These are phyloP conservation scores for Syncerus caffer DNA, from an alignment of 2,797 vertebrate genomes.

Conservation along the genomic window DNA sequence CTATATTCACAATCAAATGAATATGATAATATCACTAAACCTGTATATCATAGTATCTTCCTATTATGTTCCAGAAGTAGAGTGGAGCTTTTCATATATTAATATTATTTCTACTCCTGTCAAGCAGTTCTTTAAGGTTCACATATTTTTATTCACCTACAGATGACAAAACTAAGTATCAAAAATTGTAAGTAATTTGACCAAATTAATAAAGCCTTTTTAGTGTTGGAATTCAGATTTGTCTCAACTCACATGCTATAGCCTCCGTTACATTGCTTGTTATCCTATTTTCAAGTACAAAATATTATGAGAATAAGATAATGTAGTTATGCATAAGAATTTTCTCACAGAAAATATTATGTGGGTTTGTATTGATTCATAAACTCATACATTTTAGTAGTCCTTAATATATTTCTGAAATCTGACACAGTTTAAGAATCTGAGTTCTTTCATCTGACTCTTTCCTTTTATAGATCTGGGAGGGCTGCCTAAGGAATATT, in stretches of 20 bases:
- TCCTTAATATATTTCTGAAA: neutral
- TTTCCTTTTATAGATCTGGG: neutral
- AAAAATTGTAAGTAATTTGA: neutral
- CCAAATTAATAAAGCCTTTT: neutral
- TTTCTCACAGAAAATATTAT: neutral
- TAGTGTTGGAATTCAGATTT: neutral
- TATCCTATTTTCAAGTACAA: neutral
- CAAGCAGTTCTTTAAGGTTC: neutral
- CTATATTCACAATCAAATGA: neutral
- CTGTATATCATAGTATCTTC: neutral
- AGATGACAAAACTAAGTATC: neutral
- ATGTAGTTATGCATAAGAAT: neutral
- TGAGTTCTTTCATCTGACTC: neutral
- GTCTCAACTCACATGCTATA: neutral
- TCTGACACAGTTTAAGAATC: neutral
- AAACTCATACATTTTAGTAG: neutral
- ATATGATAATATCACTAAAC: neutral
- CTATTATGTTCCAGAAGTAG: neutral
- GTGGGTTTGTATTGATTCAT: neutral
- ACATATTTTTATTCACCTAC: neutral
- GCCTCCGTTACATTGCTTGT: neutral
- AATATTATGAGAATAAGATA: neutral
- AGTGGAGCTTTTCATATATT: neutral
- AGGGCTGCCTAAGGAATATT: neutral
- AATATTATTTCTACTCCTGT: neutral